Evolutionary conservation across 92 coral and sea anemone genomes (phyloP), one percentile per base, ranked within the genome.

Genomic region (Scolanthus callimorphus): DNA sequence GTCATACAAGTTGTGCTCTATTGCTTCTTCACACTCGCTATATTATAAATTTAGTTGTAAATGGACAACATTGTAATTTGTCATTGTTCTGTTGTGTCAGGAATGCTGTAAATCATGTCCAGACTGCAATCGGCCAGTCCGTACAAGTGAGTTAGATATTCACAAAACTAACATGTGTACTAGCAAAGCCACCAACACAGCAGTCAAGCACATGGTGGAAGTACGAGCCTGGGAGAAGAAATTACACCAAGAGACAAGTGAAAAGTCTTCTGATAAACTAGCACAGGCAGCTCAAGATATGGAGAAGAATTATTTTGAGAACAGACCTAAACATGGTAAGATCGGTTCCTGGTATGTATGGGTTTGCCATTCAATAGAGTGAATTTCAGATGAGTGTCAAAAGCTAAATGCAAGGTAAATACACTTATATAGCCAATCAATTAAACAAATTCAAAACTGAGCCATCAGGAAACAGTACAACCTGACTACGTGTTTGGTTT

Each of bases 201-300:
- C 62, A 17, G 55, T 56, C 23, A 56, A 51, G 43, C 87, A 82
- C 43, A 84, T 83, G 75, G 79, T 83, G 70, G 84, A 82, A 28
- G 79, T 88, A 8, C 68, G 98, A 44, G 49, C 72, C 10, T 92
- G 98, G 98, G 98, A 92, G 80, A 92, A 84, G 59, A 87, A 72
- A 49, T 78, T 91, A 20, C 85, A 59, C 19, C 91, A 79, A 59
- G 97, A 87, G 44, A 91, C 96, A 12, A 66, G 69, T 72, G 96
- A 83, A 57, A 80, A 87, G 41, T 75, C 95, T 26, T 74, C 84
- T 8, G 91, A 87, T 39, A 77, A 79, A 45, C 59, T 91, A 22
- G 63, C 69, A 3, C 22, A 34, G 17, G 59, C 67, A 37, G 96
- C 91, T 12, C 75, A 83, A 57, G 80, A 84, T 45, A 80, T 89